Conservation (phyloP, 2,797 vertebrate genomes). For the Esox masquinongy region DNA sequence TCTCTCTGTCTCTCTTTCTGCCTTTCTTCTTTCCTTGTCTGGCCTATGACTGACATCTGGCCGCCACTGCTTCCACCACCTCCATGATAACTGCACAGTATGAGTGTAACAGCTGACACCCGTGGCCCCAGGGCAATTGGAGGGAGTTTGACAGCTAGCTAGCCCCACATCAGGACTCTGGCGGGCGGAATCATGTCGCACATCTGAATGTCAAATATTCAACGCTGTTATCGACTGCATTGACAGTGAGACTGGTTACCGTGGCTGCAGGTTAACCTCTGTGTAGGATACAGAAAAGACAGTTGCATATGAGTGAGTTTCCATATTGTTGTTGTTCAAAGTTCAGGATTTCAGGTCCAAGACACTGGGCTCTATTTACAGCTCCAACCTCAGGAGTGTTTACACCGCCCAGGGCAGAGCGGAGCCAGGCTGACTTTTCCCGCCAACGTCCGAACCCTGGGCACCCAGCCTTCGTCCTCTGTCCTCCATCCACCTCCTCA, state of each 20-base stretch:
- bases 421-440: constrained; percentile 46
- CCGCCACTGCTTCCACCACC: constrained; percentile 28
- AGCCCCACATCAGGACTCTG: background rate
- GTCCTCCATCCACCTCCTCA: constrained; percentile 53
- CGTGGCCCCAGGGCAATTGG: background rate
- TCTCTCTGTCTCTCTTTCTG: constrained; percentile 43
- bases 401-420: constrained; percentile 18
- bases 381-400: constrained; percentile 27
- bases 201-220: background rate
- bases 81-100: constrained; percentile 5
- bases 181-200: background rate
- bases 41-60: constrained; percentile 40
- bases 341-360: constrained; percentile 9
- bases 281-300: background rate
- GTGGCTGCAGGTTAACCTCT: background rate
- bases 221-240: background rate
- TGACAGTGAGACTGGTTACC: background rate
- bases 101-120: background rate
- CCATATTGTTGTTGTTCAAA: constrained; percentile 1
- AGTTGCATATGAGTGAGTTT: background rate
- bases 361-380: constrained; percentile 27
- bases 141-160: constrained; percentile 2
- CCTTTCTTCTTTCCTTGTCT: constrained; percentile 16
- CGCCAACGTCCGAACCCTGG: constrained; percentile 26
- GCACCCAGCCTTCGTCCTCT: constrained; percentile 55